Base-by-base conservation (phyloP, 2,888 invertebrate genomes). In the Drosophila falleni region DNA sequence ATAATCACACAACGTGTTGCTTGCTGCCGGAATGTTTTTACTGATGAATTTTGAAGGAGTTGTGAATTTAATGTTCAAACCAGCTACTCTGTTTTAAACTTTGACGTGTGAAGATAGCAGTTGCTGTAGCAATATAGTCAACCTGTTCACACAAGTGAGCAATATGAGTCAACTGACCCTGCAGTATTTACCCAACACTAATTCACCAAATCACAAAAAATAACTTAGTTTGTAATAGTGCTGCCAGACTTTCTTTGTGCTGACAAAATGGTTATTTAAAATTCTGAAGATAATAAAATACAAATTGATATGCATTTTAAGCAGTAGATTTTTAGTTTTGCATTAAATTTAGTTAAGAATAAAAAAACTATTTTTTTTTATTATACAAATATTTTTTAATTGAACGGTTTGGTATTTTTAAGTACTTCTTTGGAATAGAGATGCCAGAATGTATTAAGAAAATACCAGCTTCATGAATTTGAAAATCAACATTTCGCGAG, bases 21-120 rank as follows among this genome's bases (percentile, higher is more conserved):
- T 73, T 62, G 81, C 87, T 84, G 87, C 87, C 87, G 85, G 87
- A 81, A 75, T 74, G 62, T 71, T 73, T 68, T 68, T 62, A 81
- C 87, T 84, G 73, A 67, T 31, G 54, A 84, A 87, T 87, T 84
- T 84, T 70, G 78, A 78, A 33, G 51, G 59, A 59, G 53, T 55
- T 63, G 63, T 66, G 53, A 58, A 31, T 55, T 54, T 33, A 55
- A 33, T 68, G 41, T 55, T 60, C 51, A 58, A 63, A 60, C 73
- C 68, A 71, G 78, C 73, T 78, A 71, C 83, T 87, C 47, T 41
- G 83, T 71, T 82, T 44, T n/a, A 29, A 35, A 54, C 39, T 47
- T 60, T 46, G 26, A 56, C 42, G 56, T 39, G 19, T 37, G 23
- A 49, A 41, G 37, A 37, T 5, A 6, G 50, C 50, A 33, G 50